phyloP scores from a whole-genome alignment of 2,797 vertebrate genomes.

The Choloepus didactylus region DNA sequence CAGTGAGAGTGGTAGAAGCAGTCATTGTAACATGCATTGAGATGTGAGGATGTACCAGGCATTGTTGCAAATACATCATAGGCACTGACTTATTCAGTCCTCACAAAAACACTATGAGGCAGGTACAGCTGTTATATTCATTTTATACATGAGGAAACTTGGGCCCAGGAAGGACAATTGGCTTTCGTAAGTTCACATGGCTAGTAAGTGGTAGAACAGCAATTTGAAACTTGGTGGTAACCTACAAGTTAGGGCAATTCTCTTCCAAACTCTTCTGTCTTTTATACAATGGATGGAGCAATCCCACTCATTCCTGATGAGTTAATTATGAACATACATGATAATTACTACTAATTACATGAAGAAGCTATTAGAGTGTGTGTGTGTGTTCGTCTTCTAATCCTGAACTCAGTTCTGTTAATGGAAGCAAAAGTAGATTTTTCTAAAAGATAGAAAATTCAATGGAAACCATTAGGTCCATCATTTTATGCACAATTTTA shows the following conservation, averaged over 20 bases:
- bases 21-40: background rate
- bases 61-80: background rate
- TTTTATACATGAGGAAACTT: constrained; percentile 27
- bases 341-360: constrained; percentile 38
- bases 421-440: constrained; percentile 29
- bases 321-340: constrained; percentile 39
- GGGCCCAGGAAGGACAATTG: background rate
- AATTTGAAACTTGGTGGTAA: constrained; percentile 22
- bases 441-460: constrained; percentile 46
- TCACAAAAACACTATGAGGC: background rate
- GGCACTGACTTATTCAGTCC: background rate
- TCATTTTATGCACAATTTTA: background rate
- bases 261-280: constrained; percentile 49
- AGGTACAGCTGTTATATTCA: background rate
- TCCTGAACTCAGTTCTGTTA: constrained; percentile 42
- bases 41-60: background rate
- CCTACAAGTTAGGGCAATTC: background rate
- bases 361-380: background rate
- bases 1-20: background rate
- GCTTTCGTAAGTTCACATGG: background rate
- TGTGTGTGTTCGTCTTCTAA: background rate
- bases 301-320: constrained; percentile 22
- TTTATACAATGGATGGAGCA: background rate
- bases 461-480: constrained; percentile 8
- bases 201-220: background rate